Base-by-base conservation (phyloP, 1,140 invertebrate genomes). In the Drosophila grimshawi region DNA sequence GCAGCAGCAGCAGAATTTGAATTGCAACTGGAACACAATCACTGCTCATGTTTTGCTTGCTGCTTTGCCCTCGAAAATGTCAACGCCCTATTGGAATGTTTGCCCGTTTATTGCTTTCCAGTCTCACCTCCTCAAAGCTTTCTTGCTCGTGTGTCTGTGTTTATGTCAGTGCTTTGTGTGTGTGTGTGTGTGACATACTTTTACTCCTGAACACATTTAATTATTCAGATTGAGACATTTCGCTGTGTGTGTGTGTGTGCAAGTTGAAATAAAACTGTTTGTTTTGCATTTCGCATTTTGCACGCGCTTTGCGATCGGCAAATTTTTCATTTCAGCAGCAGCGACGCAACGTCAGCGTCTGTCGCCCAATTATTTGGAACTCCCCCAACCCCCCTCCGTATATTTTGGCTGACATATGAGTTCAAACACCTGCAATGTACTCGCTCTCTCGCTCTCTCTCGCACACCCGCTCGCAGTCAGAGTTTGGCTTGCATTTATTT, bases 371-470 rank as follows among this genome's bases (percentile, higher is more conserved):
- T 89, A 89, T 89, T 78, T 65, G 53, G 39, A 27, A 51, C 45
- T 53, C 65, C 63, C 19, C n/a, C 19, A 39, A 48, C 27, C 73
- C 62, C 5, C 3, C 35, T 41, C 0, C 1, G 7, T 3, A 73
- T 68, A 56, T 76, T 19, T 81, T 79, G 74, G 61, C 83, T 80
- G 78, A 80, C 78, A 82, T 89, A 89, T 82, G 85, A 88, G 83
- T 88, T 88, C 83, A 88, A 88, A 88, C 83, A 88, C 83, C 83
- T 88, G 83, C 83, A 88, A 70, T 88, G 83, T 77, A 88, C 85
- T 76, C 77, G 71, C 49, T 35, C 46, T 51, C 64, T 30, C 55
- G 10, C 63, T 43, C 55, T 5, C 64, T 10, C 63, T 70, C 43
- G 33, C 49, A 43, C 4, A 59, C 35, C 1, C 56, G 60, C 8